These are phyloP conservation scores for Campoplex capitator DNA, from an alignment of 2,888 invertebrate genomes.

Conservation along the genomic window DNA sequence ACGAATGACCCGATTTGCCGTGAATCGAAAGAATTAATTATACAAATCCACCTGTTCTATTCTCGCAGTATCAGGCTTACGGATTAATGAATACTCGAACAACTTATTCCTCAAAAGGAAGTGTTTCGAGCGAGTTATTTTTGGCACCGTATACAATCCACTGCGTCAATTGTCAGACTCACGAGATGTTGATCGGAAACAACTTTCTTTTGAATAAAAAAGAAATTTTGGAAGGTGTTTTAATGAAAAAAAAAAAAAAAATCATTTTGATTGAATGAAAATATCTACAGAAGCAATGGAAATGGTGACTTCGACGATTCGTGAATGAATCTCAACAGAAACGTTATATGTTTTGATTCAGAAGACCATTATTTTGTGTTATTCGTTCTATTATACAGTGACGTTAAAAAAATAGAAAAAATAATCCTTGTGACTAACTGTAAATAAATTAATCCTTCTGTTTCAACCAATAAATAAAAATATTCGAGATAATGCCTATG, in stretches of 20 bases:
- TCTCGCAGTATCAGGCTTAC: slow-evolving; percentile 10
- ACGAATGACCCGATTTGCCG: slow-evolving; percentile 56
- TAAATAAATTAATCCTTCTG: neutral
- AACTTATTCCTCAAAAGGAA: neutral
- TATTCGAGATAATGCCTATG: neutral
- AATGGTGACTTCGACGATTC: neutral
- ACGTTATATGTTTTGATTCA: neutral
- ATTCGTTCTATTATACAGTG: neutral
- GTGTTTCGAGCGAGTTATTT: slow-evolving; percentile 18
- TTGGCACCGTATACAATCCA: neutral
- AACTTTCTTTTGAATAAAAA: neutral
- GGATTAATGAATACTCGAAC: slow-evolving; percentile 48
- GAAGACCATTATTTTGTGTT: neutral
- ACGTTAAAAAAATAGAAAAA: neutral
- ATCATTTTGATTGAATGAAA: neutral
- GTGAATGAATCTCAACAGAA: neutral
- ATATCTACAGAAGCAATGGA: neutral
- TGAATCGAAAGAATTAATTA: slow-evolving; percentile 52
- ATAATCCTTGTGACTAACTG: neutral
- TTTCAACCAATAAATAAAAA: neutral
- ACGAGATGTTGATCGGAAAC: neutral
- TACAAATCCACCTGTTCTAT: slow-evolving; percentile 16
- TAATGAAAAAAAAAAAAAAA: neutral
- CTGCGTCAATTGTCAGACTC: neutral
- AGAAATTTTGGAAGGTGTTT: neutral